These are phyloP conservation scores for Carlito syrichta DNA, from an alignment of 2,113 vertebrate species.

Conservation along the genomic window DNA sequence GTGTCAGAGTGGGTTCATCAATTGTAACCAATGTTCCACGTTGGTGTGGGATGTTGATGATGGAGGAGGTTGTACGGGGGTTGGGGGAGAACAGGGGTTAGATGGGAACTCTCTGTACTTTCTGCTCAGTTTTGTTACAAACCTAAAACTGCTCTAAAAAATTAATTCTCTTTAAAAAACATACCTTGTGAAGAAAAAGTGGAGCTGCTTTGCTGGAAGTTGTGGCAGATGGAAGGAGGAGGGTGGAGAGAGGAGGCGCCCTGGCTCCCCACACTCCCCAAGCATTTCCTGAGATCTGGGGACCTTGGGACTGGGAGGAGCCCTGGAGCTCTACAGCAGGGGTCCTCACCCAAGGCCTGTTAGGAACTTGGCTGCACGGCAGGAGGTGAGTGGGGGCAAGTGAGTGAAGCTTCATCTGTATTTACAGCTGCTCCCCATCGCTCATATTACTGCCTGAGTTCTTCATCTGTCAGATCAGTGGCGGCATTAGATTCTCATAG, in stretches of 20 bases:
- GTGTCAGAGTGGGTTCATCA: background rate
- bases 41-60: background rate
- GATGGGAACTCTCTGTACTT: background rate
- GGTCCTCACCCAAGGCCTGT: too few species aligned
- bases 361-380: too few species aligned
- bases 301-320: background rate
- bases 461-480: too few species aligned
- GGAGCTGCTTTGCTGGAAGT: background rate
- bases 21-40: background rate
- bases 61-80: background rate
- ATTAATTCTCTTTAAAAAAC: background rate
- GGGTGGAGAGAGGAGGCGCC: background rate
- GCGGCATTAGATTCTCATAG: too few species aligned
- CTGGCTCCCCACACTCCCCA: background rate
- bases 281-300: background rate
- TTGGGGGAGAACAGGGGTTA: background rate
- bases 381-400: too few species aligned
- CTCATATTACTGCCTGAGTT: too few species aligned
- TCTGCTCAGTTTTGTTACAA: background rate
- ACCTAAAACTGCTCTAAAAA: background rate
- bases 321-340: too few species aligned
- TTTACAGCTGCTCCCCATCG: too few species aligned
- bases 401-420: too few species aligned
- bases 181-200: background rate
- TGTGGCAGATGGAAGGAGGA: background rate